phyloP scores from a whole-genome alignment of 2,113 vertebrate species.

The Heteronetta atricapilla region DNA sequence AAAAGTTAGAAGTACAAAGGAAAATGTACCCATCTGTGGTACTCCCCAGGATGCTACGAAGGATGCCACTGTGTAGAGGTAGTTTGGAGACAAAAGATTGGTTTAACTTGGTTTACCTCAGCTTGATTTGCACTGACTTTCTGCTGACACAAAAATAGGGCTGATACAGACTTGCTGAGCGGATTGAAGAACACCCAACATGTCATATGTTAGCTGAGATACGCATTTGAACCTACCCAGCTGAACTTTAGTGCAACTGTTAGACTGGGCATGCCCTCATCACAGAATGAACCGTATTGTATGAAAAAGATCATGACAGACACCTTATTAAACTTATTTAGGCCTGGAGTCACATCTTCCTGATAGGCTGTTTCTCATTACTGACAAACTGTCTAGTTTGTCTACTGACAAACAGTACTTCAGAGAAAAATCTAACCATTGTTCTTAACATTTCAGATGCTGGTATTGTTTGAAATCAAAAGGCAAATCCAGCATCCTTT shows the following conservation, averaged over 20 bases:
- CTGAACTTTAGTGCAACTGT: neutral
- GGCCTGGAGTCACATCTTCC: neutral
- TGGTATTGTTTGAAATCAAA: neutral
- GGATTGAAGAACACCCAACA: neutral
- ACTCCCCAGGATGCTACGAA: neutral
- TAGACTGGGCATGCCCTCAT: neutral
- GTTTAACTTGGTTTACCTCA: neutral
- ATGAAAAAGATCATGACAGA: neutral
- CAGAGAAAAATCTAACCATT: neutral
- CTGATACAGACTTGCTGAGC: neutral
- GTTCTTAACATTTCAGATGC: neutral
- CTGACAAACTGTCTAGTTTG: neutral
- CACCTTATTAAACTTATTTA: neutral
- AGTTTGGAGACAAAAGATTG: neutral
- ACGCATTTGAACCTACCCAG: neutral
- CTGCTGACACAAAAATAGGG: neutral
- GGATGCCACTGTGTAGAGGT: neutral
- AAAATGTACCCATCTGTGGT: rapidly evolving
- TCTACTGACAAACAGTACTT: too few relatives aligned
- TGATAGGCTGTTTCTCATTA: neutral
- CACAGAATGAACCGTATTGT: neutral
- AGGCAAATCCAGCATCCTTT: neutral
- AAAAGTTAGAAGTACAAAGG: neutral
- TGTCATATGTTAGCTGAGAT: rapidly evolving
- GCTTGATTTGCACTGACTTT: neutral